A percentile compares a stretch with the other conserved stretches of the same genome.
Evolutionary conservation across 2,113 vertebrate species (phyloP).

Genomic region (Mormyrus lacerda): DNA sequence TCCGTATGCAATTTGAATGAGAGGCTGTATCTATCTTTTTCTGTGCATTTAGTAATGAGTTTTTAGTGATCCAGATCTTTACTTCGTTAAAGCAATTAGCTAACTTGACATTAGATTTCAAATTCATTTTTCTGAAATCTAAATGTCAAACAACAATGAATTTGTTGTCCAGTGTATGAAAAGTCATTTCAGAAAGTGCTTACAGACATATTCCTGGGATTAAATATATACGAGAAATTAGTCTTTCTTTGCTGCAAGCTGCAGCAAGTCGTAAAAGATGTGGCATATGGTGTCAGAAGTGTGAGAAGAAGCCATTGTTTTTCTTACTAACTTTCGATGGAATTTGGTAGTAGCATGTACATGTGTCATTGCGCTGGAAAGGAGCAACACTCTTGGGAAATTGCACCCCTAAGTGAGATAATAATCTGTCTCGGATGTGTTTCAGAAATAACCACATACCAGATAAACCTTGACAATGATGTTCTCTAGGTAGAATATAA

Average conservation of each 20-base stretch:
- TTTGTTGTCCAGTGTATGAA: background rate
- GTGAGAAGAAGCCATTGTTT: background rate
- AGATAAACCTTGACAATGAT: background rate
- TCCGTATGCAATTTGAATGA: too few relatives aligned
- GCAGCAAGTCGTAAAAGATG: background rate
- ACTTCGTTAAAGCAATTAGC: background rate
- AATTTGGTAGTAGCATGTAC: background rate
- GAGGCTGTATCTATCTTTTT: too few relatives aligned
- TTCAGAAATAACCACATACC: background rate
- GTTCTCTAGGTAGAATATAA: background rate
- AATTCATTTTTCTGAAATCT: background rate
- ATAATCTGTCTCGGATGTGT: background rate
- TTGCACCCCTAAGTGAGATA: background rate
- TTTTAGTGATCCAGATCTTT: background rate
- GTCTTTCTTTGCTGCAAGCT: background rate
- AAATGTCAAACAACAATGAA: background rate
- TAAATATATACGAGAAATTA: background rate
- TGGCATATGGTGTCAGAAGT: background rate
- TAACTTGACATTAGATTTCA: background rate
- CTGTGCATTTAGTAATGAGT: background rate
- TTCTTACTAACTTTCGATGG: background rate
- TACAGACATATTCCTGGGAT: background rate
- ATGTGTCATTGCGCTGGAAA: background rate
- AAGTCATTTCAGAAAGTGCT: background rate
- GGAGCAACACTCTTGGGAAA: background rate